A percentile compares a stretch with the other conserved stretches of the same genome.
Conservation (phyloP, 2,113 vertebrate species). For the Sminthopsis crassicaudata region DNA sequence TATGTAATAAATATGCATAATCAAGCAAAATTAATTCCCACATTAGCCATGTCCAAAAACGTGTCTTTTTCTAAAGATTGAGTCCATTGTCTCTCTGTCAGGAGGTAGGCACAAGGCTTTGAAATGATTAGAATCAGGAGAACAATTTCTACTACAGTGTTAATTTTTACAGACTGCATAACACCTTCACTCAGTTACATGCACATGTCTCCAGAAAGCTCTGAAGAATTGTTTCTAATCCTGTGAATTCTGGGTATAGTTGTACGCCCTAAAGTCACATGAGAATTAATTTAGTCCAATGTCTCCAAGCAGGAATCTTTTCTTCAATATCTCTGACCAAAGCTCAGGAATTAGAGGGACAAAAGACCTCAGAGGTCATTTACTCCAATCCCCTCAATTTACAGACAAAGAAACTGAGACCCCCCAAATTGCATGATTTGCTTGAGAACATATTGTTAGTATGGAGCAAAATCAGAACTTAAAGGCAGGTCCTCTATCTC, state of each 20-base stretch:
- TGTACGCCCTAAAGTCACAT: neutral
- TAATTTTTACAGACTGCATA: neutral
- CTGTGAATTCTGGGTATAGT: neutral
- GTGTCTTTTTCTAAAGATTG: neutral
- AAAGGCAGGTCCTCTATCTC: neutral
- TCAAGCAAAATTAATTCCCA: neutral
- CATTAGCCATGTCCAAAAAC: neutral
- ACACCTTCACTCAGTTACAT: constrained; percentile 26
- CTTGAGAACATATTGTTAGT: neutral
- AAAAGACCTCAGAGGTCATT: neutral
- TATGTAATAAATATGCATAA: neutral
- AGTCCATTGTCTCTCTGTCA: neutral
- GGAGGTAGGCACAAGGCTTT: neutral
- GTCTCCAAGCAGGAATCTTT: neutral
- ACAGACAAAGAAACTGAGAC: neutral
- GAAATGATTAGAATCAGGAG: neutral
- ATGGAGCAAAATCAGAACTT: neutral
- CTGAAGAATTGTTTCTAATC: neutral
- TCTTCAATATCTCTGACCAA: neutral
- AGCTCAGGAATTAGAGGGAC: neutral
- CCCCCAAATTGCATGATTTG: neutral
- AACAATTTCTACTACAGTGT: neutral
- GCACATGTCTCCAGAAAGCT: constrained; percentile 27
- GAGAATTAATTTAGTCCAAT: neutral
- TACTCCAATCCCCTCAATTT: neutral